Conservation (phyloP, 2,797 vertebrate genomes). For the Peromyscus melanophrys region DNA sequence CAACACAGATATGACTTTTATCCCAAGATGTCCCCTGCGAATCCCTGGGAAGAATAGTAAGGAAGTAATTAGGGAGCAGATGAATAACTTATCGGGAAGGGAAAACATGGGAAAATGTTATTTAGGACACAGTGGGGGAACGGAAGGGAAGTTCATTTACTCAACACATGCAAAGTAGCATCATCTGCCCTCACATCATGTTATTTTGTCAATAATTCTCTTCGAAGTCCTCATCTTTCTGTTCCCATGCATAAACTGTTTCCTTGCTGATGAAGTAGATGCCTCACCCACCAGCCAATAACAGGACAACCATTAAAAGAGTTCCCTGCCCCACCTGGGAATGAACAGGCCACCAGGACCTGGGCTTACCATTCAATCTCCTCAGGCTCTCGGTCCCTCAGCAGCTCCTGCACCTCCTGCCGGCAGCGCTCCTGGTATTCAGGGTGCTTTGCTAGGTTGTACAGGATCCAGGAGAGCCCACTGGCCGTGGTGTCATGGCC, state of each 20-base stretch:
- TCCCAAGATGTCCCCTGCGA: background rate
- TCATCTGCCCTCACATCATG: background rate
- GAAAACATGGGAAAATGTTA: background rate
- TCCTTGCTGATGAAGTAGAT: background rate
- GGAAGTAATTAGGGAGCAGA: background rate
- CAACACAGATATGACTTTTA: background rate
- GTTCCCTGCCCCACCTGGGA: too few relatives aligned
- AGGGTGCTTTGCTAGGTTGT: constrained; percentile 91
- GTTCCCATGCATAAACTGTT: background rate
- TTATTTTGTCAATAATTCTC: background rate
- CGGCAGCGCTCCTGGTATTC: constrained; percentile 91
- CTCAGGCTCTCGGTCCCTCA: background rate
- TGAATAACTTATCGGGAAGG: background rate
- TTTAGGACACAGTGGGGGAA: background rate
- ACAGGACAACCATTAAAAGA: background rate
- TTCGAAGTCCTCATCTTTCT: background rate
- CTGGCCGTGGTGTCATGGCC: constrained; percentile 88
- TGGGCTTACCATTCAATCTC: constrained; percentile 28
- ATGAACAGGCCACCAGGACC: background rate
- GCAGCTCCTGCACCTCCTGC: constrained; percentile 26
- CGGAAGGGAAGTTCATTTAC: background rate
- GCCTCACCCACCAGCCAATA: background rate
- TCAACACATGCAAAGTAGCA: background rate
- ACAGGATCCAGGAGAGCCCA: constrained; percentile 92
- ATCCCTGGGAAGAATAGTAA: background rate